Percentiles rank a stretch among this genome's conserved stretches.
phyloP scores from a whole-genome alignment of 37 sponge, comb jelly and placozoan species.

The Bolinopsis microptera region DNA sequence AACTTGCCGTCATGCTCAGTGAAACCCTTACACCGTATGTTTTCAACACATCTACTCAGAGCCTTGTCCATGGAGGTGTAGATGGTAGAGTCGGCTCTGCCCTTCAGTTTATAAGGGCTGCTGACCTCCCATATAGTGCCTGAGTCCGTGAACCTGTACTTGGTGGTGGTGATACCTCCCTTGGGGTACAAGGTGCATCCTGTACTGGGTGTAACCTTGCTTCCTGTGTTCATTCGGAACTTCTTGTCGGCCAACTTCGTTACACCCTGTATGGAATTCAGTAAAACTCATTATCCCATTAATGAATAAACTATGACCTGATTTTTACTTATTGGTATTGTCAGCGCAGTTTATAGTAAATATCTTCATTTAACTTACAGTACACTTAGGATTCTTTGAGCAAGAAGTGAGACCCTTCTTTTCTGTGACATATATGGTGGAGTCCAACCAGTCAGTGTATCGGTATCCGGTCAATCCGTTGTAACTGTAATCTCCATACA shows the following conservation, averaged over 20 bases:
- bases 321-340: no score
- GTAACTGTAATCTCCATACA: constrained; percentile 19
- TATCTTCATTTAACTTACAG: no score
- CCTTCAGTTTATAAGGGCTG: not conserved
- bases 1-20: constrained; percentile 8
- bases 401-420: not conserved
- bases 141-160: not conserved
- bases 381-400: not conserved
- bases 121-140: not conserved
- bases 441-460: not conserved
- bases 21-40: not conserved
- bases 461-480: not conserved
- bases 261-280: no score
- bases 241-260: not conserved
- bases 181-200: not conserved
- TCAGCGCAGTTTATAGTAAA: no score
- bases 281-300: not conserved
- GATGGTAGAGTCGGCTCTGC: not conserved
- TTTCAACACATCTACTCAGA: not conserved
- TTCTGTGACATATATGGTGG: not conserved
- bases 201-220: not conserved
- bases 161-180: not conserved
- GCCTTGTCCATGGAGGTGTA: not conserved
- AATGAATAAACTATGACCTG: no score
- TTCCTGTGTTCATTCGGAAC: constrained; percentile 7